Conservation (phyloP, 2,797 vertebrate genomes). For the Thalassophryne amazonica region DNA sequence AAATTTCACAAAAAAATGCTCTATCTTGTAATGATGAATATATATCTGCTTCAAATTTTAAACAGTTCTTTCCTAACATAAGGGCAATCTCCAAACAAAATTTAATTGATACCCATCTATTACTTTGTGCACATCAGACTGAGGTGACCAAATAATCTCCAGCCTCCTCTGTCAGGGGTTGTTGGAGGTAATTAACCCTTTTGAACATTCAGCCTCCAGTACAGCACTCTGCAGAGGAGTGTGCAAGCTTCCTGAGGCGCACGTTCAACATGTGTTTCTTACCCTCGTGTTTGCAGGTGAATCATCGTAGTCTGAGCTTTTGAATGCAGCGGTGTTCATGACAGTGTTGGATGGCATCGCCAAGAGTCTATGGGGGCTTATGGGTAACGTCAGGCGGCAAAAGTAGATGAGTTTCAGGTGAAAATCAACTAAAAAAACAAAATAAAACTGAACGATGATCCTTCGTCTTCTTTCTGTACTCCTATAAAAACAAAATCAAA, state of each 20-base stretch:
- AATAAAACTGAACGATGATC: constrained; percentile 60
- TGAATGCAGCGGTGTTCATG: constrained; percentile 69
- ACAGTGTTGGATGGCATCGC: constrained; percentile 84
- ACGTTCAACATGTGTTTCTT: constrained; percentile 41
- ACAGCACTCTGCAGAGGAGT: not conserved
- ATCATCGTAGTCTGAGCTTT: constrained; percentile 70
- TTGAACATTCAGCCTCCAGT: constrained; percentile 1
- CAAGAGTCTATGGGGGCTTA: constrained; percentile 34
- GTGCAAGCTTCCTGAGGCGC: not conserved
- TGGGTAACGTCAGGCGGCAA: constrained; percentile 15
- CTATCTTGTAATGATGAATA: too few relatives aligned
- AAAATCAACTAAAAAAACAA: constrained; percentile 41
- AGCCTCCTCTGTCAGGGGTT: too few relatives aligned
- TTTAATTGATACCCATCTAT: too few relatives aligned
- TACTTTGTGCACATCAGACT: too few relatives aligned
- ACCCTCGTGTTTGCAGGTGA: constrained; percentile 77
- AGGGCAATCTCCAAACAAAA: too few relatives aligned
- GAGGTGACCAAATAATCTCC: too few relatives aligned
- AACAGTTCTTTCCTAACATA: too few relatives aligned
- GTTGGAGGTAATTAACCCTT: too few relatives aligned
- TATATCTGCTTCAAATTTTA: too few relatives aligned
- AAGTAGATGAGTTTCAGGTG: constrained; percentile 28
- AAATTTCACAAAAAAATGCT: too few relatives aligned
- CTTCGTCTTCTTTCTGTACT: constrained; percentile 65
- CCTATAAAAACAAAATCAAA: constrained; percentile 53